Base-by-base conservation (phyloP, 2,797 vertebrate species). In the Muscicapa comitata region DNA sequence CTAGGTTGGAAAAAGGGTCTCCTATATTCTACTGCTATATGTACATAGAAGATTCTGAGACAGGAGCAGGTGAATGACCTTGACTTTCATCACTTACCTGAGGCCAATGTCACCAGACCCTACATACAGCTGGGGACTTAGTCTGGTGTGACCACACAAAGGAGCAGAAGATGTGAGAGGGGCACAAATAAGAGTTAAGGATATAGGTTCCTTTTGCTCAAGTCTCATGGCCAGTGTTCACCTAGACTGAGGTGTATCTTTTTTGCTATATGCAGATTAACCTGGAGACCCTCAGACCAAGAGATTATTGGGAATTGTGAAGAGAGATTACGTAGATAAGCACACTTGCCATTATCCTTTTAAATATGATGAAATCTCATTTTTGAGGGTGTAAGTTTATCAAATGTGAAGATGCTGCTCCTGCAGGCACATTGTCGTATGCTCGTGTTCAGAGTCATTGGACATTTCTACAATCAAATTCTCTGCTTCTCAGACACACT, bases 91-190 rank as follows among this genome's bases (percentile, higher is more conserved):
- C 51, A 45, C 7, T 42, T 53, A 10, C 1, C 28, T 3, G 26
- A 45, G 53, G 26, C 29, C 25, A 66, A 9, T 8, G 23, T 25
- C 35, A 43, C 16, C 45, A 50, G 33, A 31, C 4, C 21, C 63
- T 58, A 6, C 38, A 16, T 1, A 9, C 0, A 1, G 14, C 18
- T 45, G n/a, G 20, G 14, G 9, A 71, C 29, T 13, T 40, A 13
- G 29, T 18, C 35, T 68, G 40, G 18, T 8, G 5, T 24, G 40
- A 45, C 15, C 45, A 29, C 11, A 42, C 26, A 50, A n/a, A 43
- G 6, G 5, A 75, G 23, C 19, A 75, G 12, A 5, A 21, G 3
- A 54, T 33, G 16, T 1, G 8, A 78, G 23, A 62, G 11, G 6
- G 8, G 8, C 23, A 57, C 25, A 71, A 68, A 57, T 9, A 25